Evolutionary conservation across 2,113 vertebrate species (phyloP), one percentile per base, ranked within the genome.

Genomic region (Neotragus pygmaeus): DNA sequence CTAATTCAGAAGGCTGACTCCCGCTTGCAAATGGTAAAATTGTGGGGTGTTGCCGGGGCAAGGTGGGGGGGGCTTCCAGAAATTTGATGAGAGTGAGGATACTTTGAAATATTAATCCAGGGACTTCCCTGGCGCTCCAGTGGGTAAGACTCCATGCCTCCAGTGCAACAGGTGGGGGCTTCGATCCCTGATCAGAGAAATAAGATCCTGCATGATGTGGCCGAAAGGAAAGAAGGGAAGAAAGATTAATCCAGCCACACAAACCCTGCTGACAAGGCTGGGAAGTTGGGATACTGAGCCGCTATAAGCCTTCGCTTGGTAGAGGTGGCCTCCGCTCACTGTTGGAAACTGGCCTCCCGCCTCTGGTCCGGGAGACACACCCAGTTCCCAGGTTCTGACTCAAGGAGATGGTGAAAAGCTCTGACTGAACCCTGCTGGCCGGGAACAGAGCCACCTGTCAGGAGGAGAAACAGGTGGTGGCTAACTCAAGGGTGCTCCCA

Each of bases 401-500:
- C 2, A 16, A 53, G 21, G 7, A 17, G 84, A 95, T 92, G 88
- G 84, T 53, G 88, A 96, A 92, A 92, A 90, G 83, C 87, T 95
- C 73, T 73, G 27, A 49, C 58, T 57, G 75, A 36, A 11, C 33
- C 15, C 1, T 17, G 6, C 47, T 19, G 33, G 17, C 66, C 1
- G 21, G 47, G 49, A 92, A 2, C 6, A 10, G 23, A 62, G 80
- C 62, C 78, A 93, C 51, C 53, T 49, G 28, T n/a, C 23, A 45
- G 73, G 11, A 47, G 39, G 47, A 78, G 47, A 36, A 49, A 27
- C 15, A 10, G 49, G 33, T 66, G 2, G 0, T 5, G 0, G 17
- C 81, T 92, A 77, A 97, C 96, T 94, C 91, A 0, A 96, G 88
- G 93, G 73, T 95, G 87, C 93, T 98, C 95, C 77, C 89, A 66